Evolutionary conservation across 2,797 vertebrate species (phyloP).

Genomic region (Coreius guichenoti): DNA sequence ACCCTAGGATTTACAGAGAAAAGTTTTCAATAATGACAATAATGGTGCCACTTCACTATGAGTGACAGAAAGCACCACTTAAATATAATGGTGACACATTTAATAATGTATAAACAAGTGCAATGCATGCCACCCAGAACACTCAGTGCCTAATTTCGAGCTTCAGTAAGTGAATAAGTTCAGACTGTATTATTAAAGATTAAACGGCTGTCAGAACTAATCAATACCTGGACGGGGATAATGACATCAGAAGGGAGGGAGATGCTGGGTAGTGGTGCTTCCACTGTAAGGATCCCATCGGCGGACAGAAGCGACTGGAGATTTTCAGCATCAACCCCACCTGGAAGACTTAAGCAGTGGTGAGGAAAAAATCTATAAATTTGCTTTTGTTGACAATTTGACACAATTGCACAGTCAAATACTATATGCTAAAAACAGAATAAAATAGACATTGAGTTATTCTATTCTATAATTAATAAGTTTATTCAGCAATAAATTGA

Average conservation of each 20-base stretch:
- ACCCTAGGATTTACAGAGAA: not conserved
- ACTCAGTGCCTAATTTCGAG: slow-evolving; percentile 2
- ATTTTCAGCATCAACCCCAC: slow-evolving; percentile 64
- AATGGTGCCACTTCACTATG: not conserved
- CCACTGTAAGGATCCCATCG: slow-evolving; percentile 77
- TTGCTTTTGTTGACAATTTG: not conserved
- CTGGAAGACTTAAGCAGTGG: slow-evolving; percentile 73
- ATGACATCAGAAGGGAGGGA: slow-evolving; percentile 62
- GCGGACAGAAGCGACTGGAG: slow-evolving; percentile 71
- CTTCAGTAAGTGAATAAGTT: not conserved
- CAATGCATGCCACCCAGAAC: not conserved
- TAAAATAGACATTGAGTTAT: not conserved
- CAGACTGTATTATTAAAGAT: slow-evolving; percentile 7
- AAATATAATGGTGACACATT: not conserved
- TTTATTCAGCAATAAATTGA: not conserved
- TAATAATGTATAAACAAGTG: not conserved
- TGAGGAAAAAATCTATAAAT: slow-evolving; percentile 13
- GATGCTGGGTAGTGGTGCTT: slow-evolving; percentile 70
- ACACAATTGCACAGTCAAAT: not conserved
- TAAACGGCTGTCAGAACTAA: slow-evolving; percentile 15
- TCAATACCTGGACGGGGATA: slow-evolving; percentile 77
- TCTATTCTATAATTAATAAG: not conserved
- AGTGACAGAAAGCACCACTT: slow-evolving; percentile 14
- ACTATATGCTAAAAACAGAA: not conserved
- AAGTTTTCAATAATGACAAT: slow-evolving; percentile 27